Conservation (phyloP, 2,797 vertebrate species). For the Amphiprion clarkii region DNA sequence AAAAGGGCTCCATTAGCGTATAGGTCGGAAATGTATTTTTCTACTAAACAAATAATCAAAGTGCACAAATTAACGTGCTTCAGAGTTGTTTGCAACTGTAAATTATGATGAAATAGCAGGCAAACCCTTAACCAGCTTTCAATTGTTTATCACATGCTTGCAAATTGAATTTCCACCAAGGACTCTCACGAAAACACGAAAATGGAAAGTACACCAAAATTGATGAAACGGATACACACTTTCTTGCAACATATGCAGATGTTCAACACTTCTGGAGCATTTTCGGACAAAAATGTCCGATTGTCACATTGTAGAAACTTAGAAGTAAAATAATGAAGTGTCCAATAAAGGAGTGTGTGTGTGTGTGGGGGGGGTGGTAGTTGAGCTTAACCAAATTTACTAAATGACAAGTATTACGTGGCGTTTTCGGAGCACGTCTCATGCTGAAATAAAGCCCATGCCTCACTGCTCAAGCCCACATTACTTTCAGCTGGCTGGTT, state of each 20-base stretch:
- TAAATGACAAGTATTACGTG: conserved; percentile 1
- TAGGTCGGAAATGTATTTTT: conserved; percentile 33
- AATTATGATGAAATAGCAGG: conserved; percentile 65
- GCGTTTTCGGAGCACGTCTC: conserved; percentile 7
- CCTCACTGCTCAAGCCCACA: neutral
- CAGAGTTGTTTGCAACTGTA: conserved; percentile 27
- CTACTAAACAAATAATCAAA: conserved; percentile 46
- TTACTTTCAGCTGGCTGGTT: conserved; percentile 34
- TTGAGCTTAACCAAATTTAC: too few species aligned
- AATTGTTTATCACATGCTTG: conserved; percentile 45
- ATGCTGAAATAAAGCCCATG: conserved; percentile 2
- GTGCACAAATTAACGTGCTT: conserved; percentile 39
- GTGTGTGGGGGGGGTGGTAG: too few species aligned
- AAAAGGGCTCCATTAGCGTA: conserved; percentile 40
- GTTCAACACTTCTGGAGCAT: neutral
- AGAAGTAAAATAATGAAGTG: neutral
- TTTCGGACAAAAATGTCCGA: neutral
- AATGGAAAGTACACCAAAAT: neutral
- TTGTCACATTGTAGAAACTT: neutral
- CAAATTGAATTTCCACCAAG: conserved; percentile 48
- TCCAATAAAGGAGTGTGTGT: neutral
- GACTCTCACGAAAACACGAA: conserved; percentile 5
- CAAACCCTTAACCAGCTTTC: conserved; percentile 34
- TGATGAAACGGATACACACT: neutral
- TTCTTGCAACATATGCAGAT: neutral